phyloP scores from a whole-genome alignment of 2,888 invertebrate genomes.

The Venusia cambrica region DNA sequence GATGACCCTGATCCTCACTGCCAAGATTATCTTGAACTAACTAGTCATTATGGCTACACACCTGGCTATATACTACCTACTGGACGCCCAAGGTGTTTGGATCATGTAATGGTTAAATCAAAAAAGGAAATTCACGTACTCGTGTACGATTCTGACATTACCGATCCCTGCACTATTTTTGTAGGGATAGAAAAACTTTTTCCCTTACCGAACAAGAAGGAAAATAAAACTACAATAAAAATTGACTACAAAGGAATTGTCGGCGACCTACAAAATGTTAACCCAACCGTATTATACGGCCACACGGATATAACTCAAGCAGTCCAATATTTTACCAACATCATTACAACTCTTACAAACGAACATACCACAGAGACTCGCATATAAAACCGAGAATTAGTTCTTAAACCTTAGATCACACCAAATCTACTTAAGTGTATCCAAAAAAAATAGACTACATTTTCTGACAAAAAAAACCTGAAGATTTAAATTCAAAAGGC shows the following conservation, averaged over 20 bases:
- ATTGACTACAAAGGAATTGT: too few relatives aligned
- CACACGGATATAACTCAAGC: background rate
- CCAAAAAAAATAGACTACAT: conserved; percentile 2
- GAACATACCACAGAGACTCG: conserved; percentile 1
- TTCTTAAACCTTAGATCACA: conserved; percentile 3
- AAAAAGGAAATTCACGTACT: background rate
- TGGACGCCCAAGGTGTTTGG: background rate
- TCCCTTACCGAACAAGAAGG: too few relatives aligned
- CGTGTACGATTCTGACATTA: conserved; percentile 2
- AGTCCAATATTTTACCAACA: background rate
- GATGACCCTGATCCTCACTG: too few relatives aligned
- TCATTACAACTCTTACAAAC: background rate
- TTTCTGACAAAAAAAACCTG: background rate
- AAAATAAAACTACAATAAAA: too few relatives aligned
- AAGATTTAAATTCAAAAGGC: background rate
- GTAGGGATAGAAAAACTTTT: conserved; percentile 1
- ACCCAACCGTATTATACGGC: too few relatives aligned
- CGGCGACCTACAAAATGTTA: too few relatives aligned
- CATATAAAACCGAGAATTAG: background rate
- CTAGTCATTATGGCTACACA: conserved; percentile 1
- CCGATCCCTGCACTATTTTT: conserved; percentile 1
- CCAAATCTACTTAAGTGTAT: background rate
- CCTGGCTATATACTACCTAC: background rate
- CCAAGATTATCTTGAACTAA: conserved; percentile 1
- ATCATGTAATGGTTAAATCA: conserved; percentile 1